Evolutionary conservation across 2,113 vertebrate genomes (phyloP), one percentile per base, ranked within the genome.

Genomic region (Echinops telfairi): DNA sequence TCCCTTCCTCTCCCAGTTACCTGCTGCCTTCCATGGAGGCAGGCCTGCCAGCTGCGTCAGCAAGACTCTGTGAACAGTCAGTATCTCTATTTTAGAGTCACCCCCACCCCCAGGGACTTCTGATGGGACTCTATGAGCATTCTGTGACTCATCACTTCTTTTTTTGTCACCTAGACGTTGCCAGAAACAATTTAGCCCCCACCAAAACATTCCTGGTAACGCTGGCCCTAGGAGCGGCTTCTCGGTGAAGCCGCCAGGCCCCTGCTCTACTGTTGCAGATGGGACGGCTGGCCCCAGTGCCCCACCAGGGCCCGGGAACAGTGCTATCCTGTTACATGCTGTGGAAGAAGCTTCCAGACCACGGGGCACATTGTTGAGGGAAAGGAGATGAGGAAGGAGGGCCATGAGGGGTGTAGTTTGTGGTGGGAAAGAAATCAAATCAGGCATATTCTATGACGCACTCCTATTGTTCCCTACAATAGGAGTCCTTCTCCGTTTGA

Each of bases 1-100:
- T 53, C 11, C 27, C 20, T 2, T 27, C 19, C 25, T 33, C 2
- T 22, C 58, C 36, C 0, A 0, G 22, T 3, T 40, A 1, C 14
- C 12, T 19, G 17, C 11, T 12, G 47, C 57, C 31, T 77, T 71
- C 53, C 29, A 16, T 12, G 0, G 11, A 43, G 31, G 22, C 17
- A 47, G 64, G 43, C 9, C 43, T 62, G 60, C 57, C 12, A 19
- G 57, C 3, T 12, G 11, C 19, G 19, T 20, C 60, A 62, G 60
- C 22, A 19, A 7, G n/a, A 3, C 64, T 11, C 22, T 2, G 23
- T 20, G 33, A 64, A 15, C 17, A 60, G 27, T 47, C 43, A 47
- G 47, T 53, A 17, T 73, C 58, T 20, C 5, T 9, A 31, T 66
- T 62, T 62, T 62, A 36, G 36, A n/a, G 23, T 31, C 33, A 6